A percentile compares a stretch with the other conserved stretches of the same genome.
These are phyloP conservation scores for Oreohelix idahoensis DNA, from an alignment of 1,140 invertebrate genomes.

Conservation along the genomic window DNA sequence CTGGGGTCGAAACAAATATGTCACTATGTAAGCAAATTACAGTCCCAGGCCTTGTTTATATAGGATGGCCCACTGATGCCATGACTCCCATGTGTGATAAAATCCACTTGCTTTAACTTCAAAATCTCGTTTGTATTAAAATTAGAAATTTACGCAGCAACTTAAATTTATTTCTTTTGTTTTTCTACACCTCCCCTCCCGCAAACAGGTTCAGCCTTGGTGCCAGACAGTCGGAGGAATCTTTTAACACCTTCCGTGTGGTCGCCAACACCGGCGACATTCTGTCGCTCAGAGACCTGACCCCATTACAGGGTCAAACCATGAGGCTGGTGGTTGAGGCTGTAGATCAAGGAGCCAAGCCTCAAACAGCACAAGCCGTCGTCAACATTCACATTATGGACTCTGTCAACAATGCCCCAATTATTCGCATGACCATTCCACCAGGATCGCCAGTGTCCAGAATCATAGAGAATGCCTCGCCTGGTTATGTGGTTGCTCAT, in stretches of 20 bases:
- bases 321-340: constrained; percentile 75
- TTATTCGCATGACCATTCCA: constrained; percentile 79
- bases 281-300: constrained; percentile 35
- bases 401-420: constrained; percentile 92
- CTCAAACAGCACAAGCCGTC: constrained; percentile 76
- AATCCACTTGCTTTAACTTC: too few species aligned
- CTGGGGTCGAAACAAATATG: too few species aligned
- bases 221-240: constrained; percentile 48
- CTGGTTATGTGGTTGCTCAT: constrained; percentile 60
- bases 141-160: too few species aligned
- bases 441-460: constrained; percentile 48
- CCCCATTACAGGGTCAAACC: constrained; percentile 38
- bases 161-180: too few species aligned
- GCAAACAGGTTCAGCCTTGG: constrained; percentile 80
- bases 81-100: too few species aligned
- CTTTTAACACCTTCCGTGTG: constrained; percentile 42
- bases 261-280: constrained; percentile 42
- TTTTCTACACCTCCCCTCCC: too few species aligned
- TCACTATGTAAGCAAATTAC: too few species aligned
- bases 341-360: constrained; percentile 72
- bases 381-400: constrained; percentile 82
- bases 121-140: too few species aligned
- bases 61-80: too few species aligned
- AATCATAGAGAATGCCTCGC: constrained; percentile 54
- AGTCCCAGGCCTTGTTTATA: too few species aligned